phyloP scores from a whole-genome alignment of 2,797 vertebrate species.

The Takifugu ocellatus region DNA sequence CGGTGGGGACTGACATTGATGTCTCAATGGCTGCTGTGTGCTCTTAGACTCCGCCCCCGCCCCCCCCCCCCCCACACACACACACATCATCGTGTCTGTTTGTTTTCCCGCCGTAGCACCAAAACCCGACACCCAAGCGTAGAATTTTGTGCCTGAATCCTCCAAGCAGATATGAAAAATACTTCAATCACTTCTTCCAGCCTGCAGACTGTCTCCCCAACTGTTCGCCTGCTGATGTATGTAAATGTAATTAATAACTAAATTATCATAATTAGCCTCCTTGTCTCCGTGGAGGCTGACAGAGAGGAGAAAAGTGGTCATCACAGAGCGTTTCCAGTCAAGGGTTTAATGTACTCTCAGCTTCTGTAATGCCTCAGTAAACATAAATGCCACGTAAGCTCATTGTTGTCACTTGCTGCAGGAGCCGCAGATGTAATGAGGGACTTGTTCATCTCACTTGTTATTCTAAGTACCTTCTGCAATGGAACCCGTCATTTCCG shows the following conservation, averaged over 20 bases:
- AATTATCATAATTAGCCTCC: conserved; percentile 77
- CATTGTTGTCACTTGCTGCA: conserved; percentile 30
- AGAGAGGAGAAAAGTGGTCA: conserved; percentile 60
- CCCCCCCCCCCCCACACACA: too few relatives aligned
- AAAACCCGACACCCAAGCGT: conserved; percentile 47
- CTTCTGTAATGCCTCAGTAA: conserved; percentile 62
- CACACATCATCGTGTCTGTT: conserved; percentile 70
- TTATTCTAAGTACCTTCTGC: conserved; percentile 44
- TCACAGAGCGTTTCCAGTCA: conserved; percentile 62
- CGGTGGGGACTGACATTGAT: conserved; percentile 25
- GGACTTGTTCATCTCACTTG: conserved; percentile 52
- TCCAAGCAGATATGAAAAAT: conserved; percentile 51
- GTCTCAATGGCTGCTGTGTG: conserved; percentile 66
- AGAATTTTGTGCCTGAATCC: background rate
- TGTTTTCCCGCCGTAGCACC: conserved; percentile 61
- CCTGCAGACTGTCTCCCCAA: conserved; percentile 57
- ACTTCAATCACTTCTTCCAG: conserved; percentile 63
- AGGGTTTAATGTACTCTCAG: conserved; percentile 64
- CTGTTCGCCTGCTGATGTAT: conserved; percentile 64
- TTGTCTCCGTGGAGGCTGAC: conserved; percentile 63
- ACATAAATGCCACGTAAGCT: conserved; percentile 57
- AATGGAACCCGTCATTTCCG: conserved; percentile 33
- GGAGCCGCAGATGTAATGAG: conserved; percentile 43
- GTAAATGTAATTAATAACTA: conserved; percentile 79
- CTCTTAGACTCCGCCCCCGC: conserved; percentile 70